Percentiles rank a stretch among this genome's conserved stretches.
Evolutionary conservation across 2,888 invertebrate species (phyloP).

Genomic region (Mythimna lalbum): DNA sequence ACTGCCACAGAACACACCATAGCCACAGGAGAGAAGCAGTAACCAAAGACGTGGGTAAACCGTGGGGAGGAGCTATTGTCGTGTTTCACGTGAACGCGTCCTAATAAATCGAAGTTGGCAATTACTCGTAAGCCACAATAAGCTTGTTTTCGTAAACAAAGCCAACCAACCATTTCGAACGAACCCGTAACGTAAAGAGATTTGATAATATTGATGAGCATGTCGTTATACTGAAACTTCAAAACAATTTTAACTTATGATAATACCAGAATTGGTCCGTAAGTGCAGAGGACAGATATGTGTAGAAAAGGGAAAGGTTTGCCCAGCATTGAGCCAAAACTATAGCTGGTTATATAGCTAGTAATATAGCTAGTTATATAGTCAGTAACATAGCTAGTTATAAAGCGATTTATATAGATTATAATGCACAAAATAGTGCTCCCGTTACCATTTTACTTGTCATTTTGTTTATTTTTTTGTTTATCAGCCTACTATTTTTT

Average conservation of each 20-base stretch:
- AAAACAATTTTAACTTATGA: neutral
- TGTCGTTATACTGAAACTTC: neutral
- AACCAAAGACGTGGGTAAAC: too few relatives aligned
- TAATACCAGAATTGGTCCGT: neutral
- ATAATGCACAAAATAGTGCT: neutral
- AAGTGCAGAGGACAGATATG: too few relatives aligned
- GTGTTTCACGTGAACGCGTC: conserved; percentile 10
- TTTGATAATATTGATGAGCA: conserved; percentile 30
- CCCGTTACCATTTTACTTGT: too few relatives aligned
- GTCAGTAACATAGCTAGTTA: too few relatives aligned
- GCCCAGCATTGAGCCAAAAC: neutral
- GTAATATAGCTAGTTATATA: too few relatives aligned
- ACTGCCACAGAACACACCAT: too few relatives aligned
- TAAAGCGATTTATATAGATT: too few relatives aligned
- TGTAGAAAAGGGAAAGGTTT: neutral
- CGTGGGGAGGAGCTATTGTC: too few relatives aligned
- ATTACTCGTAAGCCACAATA: conserved; percentile 31
- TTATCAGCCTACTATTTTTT: too few relatives aligned
- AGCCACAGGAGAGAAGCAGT: too few relatives aligned
- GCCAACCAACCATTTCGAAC: neutral
- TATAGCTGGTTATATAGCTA: too few relatives aligned
- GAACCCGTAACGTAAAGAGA: conserved; percentile 14
- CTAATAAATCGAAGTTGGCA: conserved; percentile 35
- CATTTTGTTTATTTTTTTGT: too few relatives aligned
- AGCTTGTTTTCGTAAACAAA: conserved; percentile 15